These are phyloP conservation scores for Forbesichthys agassizii DNA, from an alignment of 2,113 vertebrate genomes.

Conservation along the genomic window DNA sequence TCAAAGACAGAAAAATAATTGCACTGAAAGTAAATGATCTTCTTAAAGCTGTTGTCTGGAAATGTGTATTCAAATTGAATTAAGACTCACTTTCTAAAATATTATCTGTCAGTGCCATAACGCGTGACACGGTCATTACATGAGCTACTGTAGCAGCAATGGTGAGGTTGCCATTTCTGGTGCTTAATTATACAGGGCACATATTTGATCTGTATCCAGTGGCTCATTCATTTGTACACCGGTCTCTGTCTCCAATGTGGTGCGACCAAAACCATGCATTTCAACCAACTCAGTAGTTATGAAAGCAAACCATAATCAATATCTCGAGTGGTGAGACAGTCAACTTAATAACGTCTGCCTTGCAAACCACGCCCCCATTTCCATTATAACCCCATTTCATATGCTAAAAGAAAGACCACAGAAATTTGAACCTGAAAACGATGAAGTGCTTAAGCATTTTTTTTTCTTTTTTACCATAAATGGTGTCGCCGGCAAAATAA, in stretches of 20 bases:
- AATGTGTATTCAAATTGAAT: conserved; percentile 27
- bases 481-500: no score
- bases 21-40: conserved; percentile 21
- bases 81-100: conserved; percentile 15
- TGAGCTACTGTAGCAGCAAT: conserved; percentile 33
- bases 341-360: conserved; percentile 44
- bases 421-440: no score
- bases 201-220: conserved; percentile 30
- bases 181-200: conserved; percentile 38
- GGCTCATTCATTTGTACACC: no score
- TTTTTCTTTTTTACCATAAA: no score
- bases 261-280: no score
- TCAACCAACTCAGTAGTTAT: conserved; percentile 51
- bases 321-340: conserved; percentile 54
- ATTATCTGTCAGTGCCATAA: no score
- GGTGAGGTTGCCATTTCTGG: conserved; percentile 49
- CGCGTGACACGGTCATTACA: background rate
- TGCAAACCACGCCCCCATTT: conserved; percentile 24
- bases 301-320: conserved; percentile 65
- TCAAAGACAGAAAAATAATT: conserved; percentile 22
- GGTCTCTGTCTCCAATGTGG: no score
- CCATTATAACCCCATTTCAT: no score
- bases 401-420: no score
- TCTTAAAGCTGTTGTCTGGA: conserved; percentile 5
- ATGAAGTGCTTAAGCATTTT: no score